Evolutionary conservation across 2,113 vertebrate genomes (phyloP).

Genomic region (Coreoperca whiteheadi): DNA sequence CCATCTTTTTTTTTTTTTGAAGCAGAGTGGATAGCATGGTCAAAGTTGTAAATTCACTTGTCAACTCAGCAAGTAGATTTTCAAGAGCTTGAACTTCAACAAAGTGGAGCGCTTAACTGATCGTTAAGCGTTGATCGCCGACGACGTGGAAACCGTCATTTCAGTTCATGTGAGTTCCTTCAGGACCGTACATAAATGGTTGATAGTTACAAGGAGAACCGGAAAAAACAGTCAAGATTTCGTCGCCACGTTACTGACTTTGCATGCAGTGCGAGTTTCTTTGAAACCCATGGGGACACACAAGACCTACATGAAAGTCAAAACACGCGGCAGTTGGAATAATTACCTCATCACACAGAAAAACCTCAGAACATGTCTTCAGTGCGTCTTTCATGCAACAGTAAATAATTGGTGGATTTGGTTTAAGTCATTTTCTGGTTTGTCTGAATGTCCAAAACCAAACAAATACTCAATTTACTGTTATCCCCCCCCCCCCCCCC

Average conservation of each 20-base stretch:
- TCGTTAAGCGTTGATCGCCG: no score
- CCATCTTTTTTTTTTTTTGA: slow-evolving; percentile 1
- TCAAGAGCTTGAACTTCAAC: neutral
- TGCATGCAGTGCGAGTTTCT: no score
- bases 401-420: neutral
- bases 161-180: neutral
- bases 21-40: neutral
- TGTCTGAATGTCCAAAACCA: no score
- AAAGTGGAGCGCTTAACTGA: slow-evolving; percentile 2
- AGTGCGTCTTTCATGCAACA: neutral
- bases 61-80: slow-evolving; percentile 26
- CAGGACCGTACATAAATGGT: neutral
- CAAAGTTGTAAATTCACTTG: slow-evolving; percentile 46
- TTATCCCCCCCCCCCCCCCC: no score
- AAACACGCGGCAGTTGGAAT: neutral
- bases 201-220: neutral
- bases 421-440: neutral
- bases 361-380: neutral
- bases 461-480: no score
- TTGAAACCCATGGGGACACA: neutral
- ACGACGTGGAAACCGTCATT: neutral
- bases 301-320: neutral
- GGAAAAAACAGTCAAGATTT: neutral
- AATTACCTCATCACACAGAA: neutral
- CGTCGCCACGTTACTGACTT: neutral